Percentiles rank a stretch among this genome's conserved stretches.
These are phyloP conservation scores for Neodon shergylaensis DNA, from an alignment of 2,113 vertebrate genomes.

Conservation along the genomic window DNA sequence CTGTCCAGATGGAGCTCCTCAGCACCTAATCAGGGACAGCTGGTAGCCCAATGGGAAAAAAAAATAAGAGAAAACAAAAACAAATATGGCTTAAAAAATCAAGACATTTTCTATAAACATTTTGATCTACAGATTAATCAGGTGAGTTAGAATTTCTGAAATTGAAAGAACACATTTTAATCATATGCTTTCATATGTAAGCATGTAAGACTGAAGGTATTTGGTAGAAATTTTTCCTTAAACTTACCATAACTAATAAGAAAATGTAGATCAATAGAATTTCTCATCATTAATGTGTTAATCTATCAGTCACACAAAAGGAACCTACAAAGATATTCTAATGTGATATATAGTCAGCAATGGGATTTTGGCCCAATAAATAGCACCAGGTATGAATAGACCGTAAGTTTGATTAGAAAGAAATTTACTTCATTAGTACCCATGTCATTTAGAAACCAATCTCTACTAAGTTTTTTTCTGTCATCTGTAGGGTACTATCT, in stretches of 20 bases:
- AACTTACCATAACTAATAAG: background rate
- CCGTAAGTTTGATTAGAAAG: background rate
- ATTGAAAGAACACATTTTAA: background rate
- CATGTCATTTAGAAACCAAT: background rate
- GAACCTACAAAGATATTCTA: background rate
- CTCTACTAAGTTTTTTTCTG: background rate
- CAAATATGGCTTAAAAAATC: background rate
- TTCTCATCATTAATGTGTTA: background rate
- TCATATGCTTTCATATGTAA: background rate
- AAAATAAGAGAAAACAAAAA: background rate
- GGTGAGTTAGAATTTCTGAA: background rate
- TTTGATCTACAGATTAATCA: background rate
- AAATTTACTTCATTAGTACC: background rate
- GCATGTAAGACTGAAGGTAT: background rate
- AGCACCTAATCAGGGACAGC: no score
- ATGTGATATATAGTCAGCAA: background rate
- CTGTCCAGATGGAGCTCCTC: no score
- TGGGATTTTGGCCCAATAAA: background rate
- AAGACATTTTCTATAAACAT: background rate
- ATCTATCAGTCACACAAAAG: background rate
- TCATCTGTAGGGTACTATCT: conserved; percentile 49
- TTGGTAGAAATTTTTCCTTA: background rate
- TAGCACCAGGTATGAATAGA: no score
- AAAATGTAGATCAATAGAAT: background rate
- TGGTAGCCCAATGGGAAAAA: no score